Percentiles rank a stretch among this genome's conserved stretches.
Evolutionary conservation across 2,113 vertebrate species (phyloP).

Genomic region (Okapia johnstoni): DNA sequence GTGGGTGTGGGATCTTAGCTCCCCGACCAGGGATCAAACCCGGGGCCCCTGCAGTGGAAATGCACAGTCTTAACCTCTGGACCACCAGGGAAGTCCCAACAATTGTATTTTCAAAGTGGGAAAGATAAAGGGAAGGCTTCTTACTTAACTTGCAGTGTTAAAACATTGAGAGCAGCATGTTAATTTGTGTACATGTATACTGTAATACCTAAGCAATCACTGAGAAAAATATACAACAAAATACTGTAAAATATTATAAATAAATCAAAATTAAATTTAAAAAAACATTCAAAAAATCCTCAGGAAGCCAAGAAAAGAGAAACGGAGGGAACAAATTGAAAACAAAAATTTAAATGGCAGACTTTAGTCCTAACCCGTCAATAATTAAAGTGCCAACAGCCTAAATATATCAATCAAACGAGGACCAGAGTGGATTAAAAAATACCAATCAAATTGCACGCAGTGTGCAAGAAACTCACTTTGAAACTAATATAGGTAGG

Average conservation of each 20-base stretch:
- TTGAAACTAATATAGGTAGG: neutral
- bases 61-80: neutral
- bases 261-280: neutral
- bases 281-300: neutral
- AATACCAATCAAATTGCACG: neutral
- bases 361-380: neutral
- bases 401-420: neutral
- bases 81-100: neutral
- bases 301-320: neutral
- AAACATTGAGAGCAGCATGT: neutral
- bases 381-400: neutral
- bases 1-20: neutral
- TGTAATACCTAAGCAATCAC: neutral
- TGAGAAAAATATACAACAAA: neutral
- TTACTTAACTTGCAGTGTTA: neutral
- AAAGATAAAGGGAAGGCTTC: neutral
- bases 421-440: neutral
- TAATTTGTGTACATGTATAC: accelerated
- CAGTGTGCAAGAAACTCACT: neutral
- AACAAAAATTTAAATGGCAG: neutral
- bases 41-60: neutral
- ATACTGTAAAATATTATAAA: neutral
- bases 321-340: neutral
- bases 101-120: neutral
- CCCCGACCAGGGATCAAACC: neutral